Evolutionary conservation across 2,113 vertebrate species (phyloP).

Genomic region (Monarcha castaneiventris): DNA sequence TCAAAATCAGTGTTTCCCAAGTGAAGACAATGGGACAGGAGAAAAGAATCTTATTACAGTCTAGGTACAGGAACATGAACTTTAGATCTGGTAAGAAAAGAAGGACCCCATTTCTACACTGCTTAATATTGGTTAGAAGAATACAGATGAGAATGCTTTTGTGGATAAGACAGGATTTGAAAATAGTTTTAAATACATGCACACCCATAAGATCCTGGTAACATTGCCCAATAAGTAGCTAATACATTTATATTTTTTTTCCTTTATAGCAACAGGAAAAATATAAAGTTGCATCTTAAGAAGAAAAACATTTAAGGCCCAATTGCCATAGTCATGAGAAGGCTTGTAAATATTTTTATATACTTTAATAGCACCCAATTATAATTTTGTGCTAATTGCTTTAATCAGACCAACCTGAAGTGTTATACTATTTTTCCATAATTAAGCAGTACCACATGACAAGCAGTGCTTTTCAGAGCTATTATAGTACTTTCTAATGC

Average conservation of each 20-base stretch:
- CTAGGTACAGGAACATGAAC: not conserved
- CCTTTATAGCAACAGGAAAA: not conserved
- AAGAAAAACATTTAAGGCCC: conserved; percentile 3
- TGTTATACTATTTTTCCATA: conserved; percentile 60
- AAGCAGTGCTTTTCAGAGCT: conserved; percentile 46
- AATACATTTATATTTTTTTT: not conserved
- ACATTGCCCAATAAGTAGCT: not conserved
- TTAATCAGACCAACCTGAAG: conserved; percentile 64
- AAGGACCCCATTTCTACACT: not conserved
- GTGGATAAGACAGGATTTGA: not conserved
- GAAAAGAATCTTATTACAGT: not conserved
- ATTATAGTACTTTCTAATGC: conserved; percentile 56
- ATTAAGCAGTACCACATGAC: conserved; percentile 66
- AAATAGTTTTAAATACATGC: not conserved
- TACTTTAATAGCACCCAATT: conserved; percentile 40
- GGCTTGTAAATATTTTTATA: conserved; percentile 59
- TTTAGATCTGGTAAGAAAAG: not conserved
- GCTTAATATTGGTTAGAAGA: not conserved
- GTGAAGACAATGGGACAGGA: not conserved
- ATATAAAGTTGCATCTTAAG: conserved; percentile 26
- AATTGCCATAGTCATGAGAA: conserved; percentile 1
- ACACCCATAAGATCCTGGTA: not conserved
- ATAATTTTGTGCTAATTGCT: conserved; percentile 65
- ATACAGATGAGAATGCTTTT: not conserved
- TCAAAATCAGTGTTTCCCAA: not conserved